phyloP scores from a whole-genome alignment of 2,797 vertebrate genomes.

The Spinus pinus region DNA sequence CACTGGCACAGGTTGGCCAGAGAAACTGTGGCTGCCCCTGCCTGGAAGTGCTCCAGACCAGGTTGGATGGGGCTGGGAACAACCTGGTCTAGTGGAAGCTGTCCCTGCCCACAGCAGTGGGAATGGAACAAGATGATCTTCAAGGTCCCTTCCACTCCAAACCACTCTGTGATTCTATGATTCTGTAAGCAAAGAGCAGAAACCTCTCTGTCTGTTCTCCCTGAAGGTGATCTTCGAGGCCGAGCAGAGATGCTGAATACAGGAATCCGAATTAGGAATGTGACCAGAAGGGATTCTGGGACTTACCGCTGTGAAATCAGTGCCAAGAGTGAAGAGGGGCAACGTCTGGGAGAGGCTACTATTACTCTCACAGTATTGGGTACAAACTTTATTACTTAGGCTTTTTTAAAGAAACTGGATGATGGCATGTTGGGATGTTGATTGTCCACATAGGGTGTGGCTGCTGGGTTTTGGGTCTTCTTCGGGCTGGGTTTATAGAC shows the following conservation, averaged over 20 bases:
- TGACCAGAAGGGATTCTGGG: constrained; percentile 89
- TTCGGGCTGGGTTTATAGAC: neutral
- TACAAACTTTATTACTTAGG: constrained; percentile 55
- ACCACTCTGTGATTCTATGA: neutral
- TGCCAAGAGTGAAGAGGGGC: constrained; percentile 78
- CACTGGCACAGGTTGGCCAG: neutral
- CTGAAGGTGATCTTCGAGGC: constrained; percentile 79
- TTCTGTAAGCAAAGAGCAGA: neutral
- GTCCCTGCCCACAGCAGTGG: neutral
- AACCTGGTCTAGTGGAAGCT: neutral
- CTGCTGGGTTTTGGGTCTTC: neutral
- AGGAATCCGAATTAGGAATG: constrained; percentile 83
- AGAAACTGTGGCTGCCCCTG: neutral
- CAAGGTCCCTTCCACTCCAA: neutral
- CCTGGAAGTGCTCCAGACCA: neutral
- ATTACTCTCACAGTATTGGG: constrained; percentile 89
- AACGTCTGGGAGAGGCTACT: constrained; percentile 84
- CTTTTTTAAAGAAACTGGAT: neutral
- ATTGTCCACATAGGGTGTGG: neutral
- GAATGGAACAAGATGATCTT: neutral
- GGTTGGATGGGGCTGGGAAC: neutral
- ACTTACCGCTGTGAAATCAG: constrained; percentile 95
- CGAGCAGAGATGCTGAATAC: constrained; percentile 87
- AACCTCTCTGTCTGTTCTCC: neutral
- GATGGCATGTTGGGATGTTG: neutral